Evolutionary conservation across 2,797 vertebrate genomes (phyloP).

Genomic region (Lacerta agilis): DNA sequence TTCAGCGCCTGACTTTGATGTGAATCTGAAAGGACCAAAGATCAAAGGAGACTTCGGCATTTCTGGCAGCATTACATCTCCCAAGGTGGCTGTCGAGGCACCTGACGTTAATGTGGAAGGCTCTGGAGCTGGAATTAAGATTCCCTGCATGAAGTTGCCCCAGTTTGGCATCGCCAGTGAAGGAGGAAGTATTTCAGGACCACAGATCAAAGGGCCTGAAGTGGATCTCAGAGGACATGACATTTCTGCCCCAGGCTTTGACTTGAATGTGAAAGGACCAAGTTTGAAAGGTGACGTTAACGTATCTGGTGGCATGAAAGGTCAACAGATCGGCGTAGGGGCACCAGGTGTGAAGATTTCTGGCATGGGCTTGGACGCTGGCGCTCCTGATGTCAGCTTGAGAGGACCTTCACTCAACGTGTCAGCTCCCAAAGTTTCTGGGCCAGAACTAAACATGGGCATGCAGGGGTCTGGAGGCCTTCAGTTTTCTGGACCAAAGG

Average conservation of each 20-base stretch:
- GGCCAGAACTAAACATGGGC: slow-evolving; percentile 31
- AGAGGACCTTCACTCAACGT: slow-evolving; percentile 55
- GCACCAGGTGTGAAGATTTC: background rate
- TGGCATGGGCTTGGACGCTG: background rate
- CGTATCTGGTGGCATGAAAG: background rate
- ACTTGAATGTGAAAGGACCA: slow-evolving; percentile 75
- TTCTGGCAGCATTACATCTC: slow-evolving; percentile 62
- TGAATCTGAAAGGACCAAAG: slow-evolving; percentile 77
- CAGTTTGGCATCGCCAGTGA: slow-evolving; percentile 67
- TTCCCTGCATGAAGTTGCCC: slow-evolving; percentile 79
- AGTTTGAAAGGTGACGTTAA: slow-evolving; percentile 55
- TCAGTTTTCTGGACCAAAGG: slow-evolving; percentile 66
- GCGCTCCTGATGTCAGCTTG: slow-evolving; percentile 29
- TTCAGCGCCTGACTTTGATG: slow-evolving; percentile 60
- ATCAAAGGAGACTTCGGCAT: slow-evolving; percentile 74
- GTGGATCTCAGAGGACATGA: slow-evolving; percentile 48
- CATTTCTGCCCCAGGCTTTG: slow-evolving; percentile 10
- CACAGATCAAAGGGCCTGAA: slow-evolving; percentile 50
- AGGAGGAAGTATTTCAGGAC: slow-evolving; percentile 53
- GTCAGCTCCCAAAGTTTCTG: slow-evolving; percentile 24
- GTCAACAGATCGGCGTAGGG: slow-evolving; percentile 38
- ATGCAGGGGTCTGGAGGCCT: slow-evolving; percentile 50
- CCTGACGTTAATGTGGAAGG: slow-evolving; percentile 59
- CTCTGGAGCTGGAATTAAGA: slow-evolving; percentile 70
- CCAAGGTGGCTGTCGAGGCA: background rate